Evolutionary conservation across 2,113 vertebrate genomes (phyloP), one percentile per base, ranked within the genome.

Genomic region (Campylorhamphus procurvoides): DNA sequence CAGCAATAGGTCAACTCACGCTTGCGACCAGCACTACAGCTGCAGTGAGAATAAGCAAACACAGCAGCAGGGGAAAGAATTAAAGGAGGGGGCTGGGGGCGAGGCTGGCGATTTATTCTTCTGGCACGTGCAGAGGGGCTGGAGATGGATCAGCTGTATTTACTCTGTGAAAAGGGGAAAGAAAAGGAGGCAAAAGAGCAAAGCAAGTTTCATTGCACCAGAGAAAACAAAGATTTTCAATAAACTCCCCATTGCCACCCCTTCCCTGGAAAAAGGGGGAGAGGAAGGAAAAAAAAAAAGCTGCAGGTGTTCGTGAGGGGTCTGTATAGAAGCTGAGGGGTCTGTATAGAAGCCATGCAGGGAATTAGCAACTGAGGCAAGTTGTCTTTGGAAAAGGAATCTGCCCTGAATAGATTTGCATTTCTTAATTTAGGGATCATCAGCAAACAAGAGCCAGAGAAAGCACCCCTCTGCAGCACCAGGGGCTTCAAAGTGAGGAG

Each of bases 101-200:
- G 28, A 97, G 75, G 87, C 90, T n/a, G 83, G 24, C 68, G 55
- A 95, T 97, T 97, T 97, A 97, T 98, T 97, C 96, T 95, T 95
- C 85, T 73, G 84, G 98, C 98, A 98, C 98, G 98, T 98, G 98
- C 98, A 94, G 89, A 92, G 87, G 84, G 94, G 91, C 85, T 93
- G 63, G 94, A 50, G 93, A 94, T 95, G 95, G 95, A 97, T 98
- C 98, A 98, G 98, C 98, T 98, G 98, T 98, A 97, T 98, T 98
- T 98, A 97, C 96, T 97, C 96, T 96, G 95, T 97, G 94, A 97
- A 97, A 97, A 81, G 96, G 90, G 76, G 68, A 83, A 96, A 95
- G 87, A 97, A 97, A 97, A 89, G 93, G 69, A 96, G 80, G 97
- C 87, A 94, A 97, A 96, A 94, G 89, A 95, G 95, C 90, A 96